A percentile compares a stretch with the other conserved stretches of the same genome.
Evolutionary conservation across 2,888 invertebrate species (phyloP).

Genomic region (Vanessa cardui): DNA sequence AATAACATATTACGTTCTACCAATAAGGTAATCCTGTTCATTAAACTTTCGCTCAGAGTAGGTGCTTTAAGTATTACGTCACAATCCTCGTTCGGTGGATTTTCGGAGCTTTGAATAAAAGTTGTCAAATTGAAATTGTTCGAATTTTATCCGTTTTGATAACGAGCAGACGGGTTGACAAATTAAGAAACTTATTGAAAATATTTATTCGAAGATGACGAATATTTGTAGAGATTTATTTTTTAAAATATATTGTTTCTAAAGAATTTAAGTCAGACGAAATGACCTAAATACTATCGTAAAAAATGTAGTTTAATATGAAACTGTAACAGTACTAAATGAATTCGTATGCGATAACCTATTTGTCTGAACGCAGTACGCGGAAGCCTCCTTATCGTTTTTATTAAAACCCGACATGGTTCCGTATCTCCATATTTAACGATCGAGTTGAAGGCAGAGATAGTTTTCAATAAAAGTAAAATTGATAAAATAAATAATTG

Average conservation of each 20-base stretch:
- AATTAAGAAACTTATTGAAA: not conserved
- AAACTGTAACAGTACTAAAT: too few species aligned
- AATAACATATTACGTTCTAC: too few species aligned
- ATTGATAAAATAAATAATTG: constrained; percentile 3
- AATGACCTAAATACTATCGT: too few species aligned
- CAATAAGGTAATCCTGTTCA: not conserved
- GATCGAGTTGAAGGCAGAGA: too few species aligned
- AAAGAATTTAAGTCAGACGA: too few species aligned
- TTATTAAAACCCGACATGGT: too few species aligned
- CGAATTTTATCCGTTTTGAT: constrained; percentile 6
- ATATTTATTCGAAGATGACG: not conserved
- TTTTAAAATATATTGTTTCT: not conserved
- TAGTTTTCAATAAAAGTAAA: too few species aligned
- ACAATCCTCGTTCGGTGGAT: not conserved
- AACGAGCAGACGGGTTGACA: constrained; percentile 8
- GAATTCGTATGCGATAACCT: too few species aligned
- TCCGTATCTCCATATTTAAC: too few species aligned
- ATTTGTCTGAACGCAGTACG: too few species aligned
- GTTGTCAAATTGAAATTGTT: constrained; percentile 13
- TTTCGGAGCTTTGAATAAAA: not conserved
- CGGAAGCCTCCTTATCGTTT: too few species aligned
- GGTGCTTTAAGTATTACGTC: constrained; percentile 2
- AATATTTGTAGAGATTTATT: not conserved
- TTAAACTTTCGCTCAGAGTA: not conserved
- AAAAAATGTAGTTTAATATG: too few species aligned